Conservation (phyloP, 2,888 invertebrate species). For the Bimastos eiseni region DNA sequence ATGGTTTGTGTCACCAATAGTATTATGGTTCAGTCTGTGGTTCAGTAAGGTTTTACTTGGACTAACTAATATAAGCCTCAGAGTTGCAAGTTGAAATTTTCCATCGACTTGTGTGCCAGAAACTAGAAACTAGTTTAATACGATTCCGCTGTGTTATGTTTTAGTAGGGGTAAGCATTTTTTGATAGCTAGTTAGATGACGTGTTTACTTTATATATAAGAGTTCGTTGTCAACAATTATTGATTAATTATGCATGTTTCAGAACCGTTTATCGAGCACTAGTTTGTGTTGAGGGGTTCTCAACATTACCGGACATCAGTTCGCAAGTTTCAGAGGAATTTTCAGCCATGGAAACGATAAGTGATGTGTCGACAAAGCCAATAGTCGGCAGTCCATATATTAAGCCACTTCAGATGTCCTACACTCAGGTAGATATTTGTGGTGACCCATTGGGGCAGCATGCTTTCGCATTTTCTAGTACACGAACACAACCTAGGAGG, state of each 20-base stretch:
- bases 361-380: conserved; percentile 20
- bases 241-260: neutral
- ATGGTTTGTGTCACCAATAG: neutral
- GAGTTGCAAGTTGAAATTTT: too few species aligned
- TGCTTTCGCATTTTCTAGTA: neutral
- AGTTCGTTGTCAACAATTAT: neutral
- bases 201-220: neutral
- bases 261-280: neutral
- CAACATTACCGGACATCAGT: neutral
- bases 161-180: neutral
- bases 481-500: too few species aligned
- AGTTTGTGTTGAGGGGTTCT: neutral
- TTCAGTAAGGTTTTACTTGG: too few species aligned
- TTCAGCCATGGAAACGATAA: conserved; percentile 23
- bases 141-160: neutral
- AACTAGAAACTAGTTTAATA: too few species aligned
- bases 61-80: too few species aligned
- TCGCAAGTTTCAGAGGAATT: neutral
- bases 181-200: neutral
- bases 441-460: neutral
- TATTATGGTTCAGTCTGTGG: neutral
- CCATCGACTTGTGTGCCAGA: too few species aligned
- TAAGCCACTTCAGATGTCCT: neutral
- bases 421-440: conserved; percentile 26
- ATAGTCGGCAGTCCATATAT: conserved; percentile 25